These are phyloP conservation scores for Doris montereyensis DNA, from an alignment of 2,888 invertebrate species.

Conservation along the genomic window DNA sequence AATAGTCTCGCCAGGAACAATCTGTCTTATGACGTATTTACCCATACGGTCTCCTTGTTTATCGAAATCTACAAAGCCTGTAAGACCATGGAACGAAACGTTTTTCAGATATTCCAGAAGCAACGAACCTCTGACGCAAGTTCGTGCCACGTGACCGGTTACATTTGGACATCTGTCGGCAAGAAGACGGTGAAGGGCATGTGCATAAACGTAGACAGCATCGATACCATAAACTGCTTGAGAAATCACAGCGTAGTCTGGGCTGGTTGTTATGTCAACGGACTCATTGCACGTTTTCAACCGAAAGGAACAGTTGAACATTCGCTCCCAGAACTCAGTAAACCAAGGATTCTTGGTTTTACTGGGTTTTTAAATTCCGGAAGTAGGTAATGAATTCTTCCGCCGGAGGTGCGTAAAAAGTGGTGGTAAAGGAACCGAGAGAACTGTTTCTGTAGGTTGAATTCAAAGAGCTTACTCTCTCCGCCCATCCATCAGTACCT, in stretches of 20 bases:
- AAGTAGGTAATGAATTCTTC: constrained; percentile 55
- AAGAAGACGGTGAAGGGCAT: constrained; percentile 35
- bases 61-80: constrained; percentile 31
- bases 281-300: constrained; percentile 27
- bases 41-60: constrained; percentile 26
- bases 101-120: constrained; percentile 36
- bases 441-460: constrained; percentile 49
- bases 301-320: constrained; percentile 54
- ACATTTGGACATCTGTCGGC: constrained; percentile 10
- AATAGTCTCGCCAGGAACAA: constrained; percentile 9
- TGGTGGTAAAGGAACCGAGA: constrained; percentile 53
- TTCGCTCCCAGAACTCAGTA: constrained; percentile 56
- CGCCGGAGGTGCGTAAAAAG: constrained; percentile 36
- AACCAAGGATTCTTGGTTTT: constrained; percentile 58
- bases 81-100: constrained; percentile 30
- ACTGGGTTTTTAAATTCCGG: constrained; percentile 47
- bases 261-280: neutral
- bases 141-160: constrained; percentile 25
- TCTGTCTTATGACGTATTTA: constrained; percentile 28
- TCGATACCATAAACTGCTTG: constrained; percentile 20
- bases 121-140: constrained; percentile 32
- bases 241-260: neutral
- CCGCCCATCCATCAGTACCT: constrained; percentile 57
- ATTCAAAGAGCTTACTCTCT: constrained; percentile 43
- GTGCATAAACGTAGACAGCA: constrained; percentile 32